Conservation (phyloP, 2,113 vertebrate species). For the Microcebus jonahi region DNA sequence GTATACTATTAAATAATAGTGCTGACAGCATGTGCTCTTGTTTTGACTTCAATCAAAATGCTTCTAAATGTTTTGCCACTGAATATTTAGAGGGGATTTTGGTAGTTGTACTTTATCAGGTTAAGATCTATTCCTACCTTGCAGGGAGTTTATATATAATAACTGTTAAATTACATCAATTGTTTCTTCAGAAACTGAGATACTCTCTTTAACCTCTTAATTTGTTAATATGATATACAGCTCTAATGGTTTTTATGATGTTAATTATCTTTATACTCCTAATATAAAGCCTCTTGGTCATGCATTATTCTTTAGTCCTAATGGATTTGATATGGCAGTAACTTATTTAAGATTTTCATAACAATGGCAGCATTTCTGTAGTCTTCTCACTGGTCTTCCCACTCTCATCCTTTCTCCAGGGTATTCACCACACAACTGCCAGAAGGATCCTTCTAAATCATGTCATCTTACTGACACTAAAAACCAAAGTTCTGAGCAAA, state of each 20-base stretch:
- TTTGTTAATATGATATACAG: not conserved
- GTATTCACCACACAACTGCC: not conserved
- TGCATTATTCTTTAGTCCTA: not conserved
- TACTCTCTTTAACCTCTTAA: not conserved
- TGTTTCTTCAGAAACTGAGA: not conserved
- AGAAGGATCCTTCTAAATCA: not conserved
- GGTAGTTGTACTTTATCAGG: not conserved
- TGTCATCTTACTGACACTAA: not conserved
- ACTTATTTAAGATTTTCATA: not conserved
- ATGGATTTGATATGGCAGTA: not conserved
- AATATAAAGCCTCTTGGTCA: not conserved
- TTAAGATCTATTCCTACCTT: not conserved
- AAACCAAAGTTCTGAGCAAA: not conserved
- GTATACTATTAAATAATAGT: conserved; percentile 15
- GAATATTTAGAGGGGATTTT: not conserved
- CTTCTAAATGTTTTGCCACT: not conserved
- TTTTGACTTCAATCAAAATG: conserved; percentile 31
- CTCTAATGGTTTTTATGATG: not conserved
- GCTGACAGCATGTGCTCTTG: not conserved
- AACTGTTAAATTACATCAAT: not conserved
- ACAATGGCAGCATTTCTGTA: not conserved
- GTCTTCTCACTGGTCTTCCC: not conserved
- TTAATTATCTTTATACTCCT: not conserved
- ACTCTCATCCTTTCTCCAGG: not conserved
- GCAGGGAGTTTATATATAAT: not conserved